Percentiles rank a stretch among this genome's conserved stretches.
Conservation (phyloP, 2,888 invertebrate species). For the Ametastegia equiseti region DNA sequence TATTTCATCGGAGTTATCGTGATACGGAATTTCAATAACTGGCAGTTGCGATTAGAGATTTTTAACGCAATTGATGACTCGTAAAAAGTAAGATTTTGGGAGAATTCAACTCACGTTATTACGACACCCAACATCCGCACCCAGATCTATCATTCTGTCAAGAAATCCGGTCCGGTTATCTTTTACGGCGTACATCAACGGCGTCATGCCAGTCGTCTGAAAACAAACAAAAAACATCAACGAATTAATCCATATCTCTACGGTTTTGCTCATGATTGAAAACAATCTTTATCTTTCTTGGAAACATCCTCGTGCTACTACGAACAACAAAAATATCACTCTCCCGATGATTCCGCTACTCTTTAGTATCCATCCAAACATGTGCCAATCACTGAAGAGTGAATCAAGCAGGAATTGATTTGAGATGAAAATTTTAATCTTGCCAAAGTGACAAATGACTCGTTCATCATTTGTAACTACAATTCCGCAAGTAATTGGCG, state of each 20-base stretch:
- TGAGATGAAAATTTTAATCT: too few species aligned
- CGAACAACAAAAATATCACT: neutral
- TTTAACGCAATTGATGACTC: too few species aligned
- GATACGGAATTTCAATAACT: neutral
- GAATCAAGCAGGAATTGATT: too few species aligned
- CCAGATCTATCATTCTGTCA: constrained; percentile 94
- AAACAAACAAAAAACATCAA: constrained; percentile 71
- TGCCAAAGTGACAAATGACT: too few species aligned
- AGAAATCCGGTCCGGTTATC: constrained; percentile 95
- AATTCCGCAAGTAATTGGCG: too few species aligned
- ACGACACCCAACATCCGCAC: constrained; percentile 92
- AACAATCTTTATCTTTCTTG: neutral
- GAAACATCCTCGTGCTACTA: neutral
- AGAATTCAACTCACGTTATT: constrained; percentile 88
- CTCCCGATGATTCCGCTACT: neutral
- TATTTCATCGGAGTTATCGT: neutral
- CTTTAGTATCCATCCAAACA: neutral
- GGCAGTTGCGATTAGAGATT: too few species aligned
- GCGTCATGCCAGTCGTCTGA: constrained; percentile 95
- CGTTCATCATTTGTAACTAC: too few species aligned
- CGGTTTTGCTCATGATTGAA: too few species aligned
- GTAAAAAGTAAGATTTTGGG: neutral
- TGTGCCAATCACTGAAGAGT: too few species aligned
- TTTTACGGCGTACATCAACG: constrained; percentile 96
- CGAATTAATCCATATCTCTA: neutral